Evolutionary conservation across 2,113 vertebrate genomes (phyloP).

Genomic region (Syrmaticus mikado): DNA sequence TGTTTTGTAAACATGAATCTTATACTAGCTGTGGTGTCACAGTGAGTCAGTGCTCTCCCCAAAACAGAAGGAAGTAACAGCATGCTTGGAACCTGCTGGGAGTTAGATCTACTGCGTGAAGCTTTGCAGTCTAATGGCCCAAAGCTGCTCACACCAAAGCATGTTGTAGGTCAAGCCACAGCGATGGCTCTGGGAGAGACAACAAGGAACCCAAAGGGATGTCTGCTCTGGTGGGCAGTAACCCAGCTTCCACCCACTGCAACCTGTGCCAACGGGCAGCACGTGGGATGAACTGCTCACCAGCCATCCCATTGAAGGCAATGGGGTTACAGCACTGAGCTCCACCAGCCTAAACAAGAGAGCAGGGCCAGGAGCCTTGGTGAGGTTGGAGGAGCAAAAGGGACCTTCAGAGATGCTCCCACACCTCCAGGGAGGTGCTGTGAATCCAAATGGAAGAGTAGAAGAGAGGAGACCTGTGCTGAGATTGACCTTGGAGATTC

Average conservation of each 20-base stretch:
- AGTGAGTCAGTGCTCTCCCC: background rate
- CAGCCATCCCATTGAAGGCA: constrained; percentile 15
- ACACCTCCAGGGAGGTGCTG: background rate
- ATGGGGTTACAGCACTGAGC: background rate
- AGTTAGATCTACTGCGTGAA: background rate
- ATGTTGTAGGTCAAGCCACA: accelerated
- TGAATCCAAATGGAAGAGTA: background rate
- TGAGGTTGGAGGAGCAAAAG: background rate
- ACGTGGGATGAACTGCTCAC: constrained; percentile 9
- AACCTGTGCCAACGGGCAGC: background rate
- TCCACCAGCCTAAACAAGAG: constrained; percentile 52
- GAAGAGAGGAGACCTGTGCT: background rate
- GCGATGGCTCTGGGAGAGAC: background rate
- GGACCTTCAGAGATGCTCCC: background rate
- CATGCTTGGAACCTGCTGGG: background rate
- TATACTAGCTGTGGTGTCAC: background rate
- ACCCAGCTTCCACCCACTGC: background rate
- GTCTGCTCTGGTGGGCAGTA: background rate
- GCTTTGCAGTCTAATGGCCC: background rate
- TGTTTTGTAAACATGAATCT: background rate
- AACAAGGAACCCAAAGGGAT: background rate
- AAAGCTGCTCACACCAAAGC: background rate
- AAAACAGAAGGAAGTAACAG: background rate
- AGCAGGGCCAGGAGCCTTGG: background rate
- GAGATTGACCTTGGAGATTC: constrained; percentile 13